Percentiles rank a stretch among this genome's conserved stretches.
Conservation (phyloP, 2,888 invertebrate genomes). For the Xanthia icteritia region DNA sequence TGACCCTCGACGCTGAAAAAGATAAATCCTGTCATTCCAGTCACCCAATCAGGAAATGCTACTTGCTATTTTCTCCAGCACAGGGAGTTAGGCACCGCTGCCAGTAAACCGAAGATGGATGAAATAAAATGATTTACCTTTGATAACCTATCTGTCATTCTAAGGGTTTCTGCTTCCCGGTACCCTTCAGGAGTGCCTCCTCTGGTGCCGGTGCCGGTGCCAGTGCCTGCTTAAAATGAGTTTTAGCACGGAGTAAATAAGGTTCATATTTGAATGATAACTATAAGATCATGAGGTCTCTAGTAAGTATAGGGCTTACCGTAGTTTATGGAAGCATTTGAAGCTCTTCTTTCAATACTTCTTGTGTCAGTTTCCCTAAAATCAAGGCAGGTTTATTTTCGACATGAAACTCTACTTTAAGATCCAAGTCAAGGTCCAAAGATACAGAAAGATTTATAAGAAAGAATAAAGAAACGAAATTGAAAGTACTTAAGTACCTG, state of each 20-base stretch:
- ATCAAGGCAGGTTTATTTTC: constrained; percentile 19
- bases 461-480: neutral
- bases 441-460: neutral
- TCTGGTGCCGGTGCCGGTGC: constrained; percentile 72
- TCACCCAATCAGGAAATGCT: neutral
- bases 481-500: constrained; percentile 77
- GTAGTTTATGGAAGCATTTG: constrained; percentile 87
- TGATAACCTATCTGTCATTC: constrained; percentile 83
- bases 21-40: neutral
- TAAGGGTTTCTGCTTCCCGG: constrained; percentile 85
- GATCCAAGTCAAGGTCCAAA: neutral
- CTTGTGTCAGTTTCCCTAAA: constrained; percentile 86
- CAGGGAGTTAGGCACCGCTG: neutral
- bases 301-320: constrained; percentile 69
- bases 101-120: neutral
- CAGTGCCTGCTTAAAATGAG: constrained; percentile 76
- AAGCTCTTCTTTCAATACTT: constrained; percentile 86
- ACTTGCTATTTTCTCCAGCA: neutral
- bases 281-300: neutral
- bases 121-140: constrained; percentile 76
- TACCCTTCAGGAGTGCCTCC: constrained; percentile 87
- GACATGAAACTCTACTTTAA: neutral
- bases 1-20: constrained; percentile 85
- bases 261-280: neutral
- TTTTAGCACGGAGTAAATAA: neutral